Base-by-base conservation (phyloP, 2,888 invertebrate species). In the Ischnus inquisitorius region DNA sequence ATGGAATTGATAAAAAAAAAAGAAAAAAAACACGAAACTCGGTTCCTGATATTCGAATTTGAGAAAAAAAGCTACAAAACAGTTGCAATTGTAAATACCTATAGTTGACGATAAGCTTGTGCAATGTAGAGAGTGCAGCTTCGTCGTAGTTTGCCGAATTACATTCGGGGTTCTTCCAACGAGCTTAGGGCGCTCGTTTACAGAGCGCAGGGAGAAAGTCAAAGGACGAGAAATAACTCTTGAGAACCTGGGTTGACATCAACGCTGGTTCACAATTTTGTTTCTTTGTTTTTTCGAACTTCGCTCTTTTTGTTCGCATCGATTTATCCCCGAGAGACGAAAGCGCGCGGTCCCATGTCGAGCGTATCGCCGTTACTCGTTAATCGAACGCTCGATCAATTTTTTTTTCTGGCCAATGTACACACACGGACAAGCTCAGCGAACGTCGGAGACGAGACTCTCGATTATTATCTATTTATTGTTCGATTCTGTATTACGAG, bases 1-100 rank as follows among this genome's bases (percentile, higher is more conserved):
- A 88, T 81, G 89, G 89, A 91, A 90, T 91, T 90, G 87, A 89
- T 43, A 80, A 87, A 79, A 82, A 14, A 39, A 54, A 51, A 34
- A 25, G 57, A 77, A 43, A 79, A 88, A 86, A 85, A 86, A 83
- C 79, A 80, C 57, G 75, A 85, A 71, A 88, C 82, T 89, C 87
- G 88, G 88, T 90, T 90, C 89, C 88, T 90, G 88, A 88, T 82
- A 80, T 87, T 68, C 51, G 87, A 87, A 85, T 77, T 89, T 87
- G 88, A 88, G 84, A 87, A 41, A 71, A 46, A 62, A 62, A 62
- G 51, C 22, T 22, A 43, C n/a, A 57, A 19, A 72, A 57, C 67
- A 74, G 68, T 41, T 62, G 41, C 67, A 68, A 75, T 43, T 81
- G 80, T 81, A 81, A 75, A 81, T 81, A 81, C 68, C 75, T 81